Base-by-base conservation (phyloP, 2,888 invertebrate species). In the Acrocera orbiculus region DNA sequence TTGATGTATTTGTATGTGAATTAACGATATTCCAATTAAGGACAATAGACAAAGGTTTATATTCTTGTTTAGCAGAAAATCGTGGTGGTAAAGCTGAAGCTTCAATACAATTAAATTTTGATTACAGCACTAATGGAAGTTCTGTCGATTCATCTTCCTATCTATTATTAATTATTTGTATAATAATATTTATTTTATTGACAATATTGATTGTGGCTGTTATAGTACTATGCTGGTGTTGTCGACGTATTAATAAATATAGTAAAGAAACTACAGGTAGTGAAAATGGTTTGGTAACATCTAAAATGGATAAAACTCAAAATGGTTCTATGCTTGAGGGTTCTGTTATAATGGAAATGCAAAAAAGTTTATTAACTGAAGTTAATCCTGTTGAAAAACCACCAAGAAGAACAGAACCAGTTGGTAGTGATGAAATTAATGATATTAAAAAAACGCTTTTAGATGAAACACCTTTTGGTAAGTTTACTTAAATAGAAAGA, bases 311-410 rank as follows among this genome's bases (percentile, higher is more conserved):
- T 27, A 66, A 66, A 32, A 64, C 70, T 0, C 67, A 73, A 16
- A 75, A 73, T 40, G 73, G 77, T 42, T 74, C 79, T 9, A 66
- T 76, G 46, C 67, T 79, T 38, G 78, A 79, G 52, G 76, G 76
- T 2, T 77, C 79, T 2, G 76, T 78, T 3, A 73, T 76, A 31
- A 73, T 76, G 37, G 85, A 86, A 52, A 81, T 83, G 66, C 82
- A 83, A 52, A 85, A 86, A 56, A 79, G 81, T 41, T 61, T 85
- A 30, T 75, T 86, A 42, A 78, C 80, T 3, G 78, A 82, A 32
- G 80, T 83, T 17, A 83, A 85, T 60, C 83, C 83, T 1, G 77
- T 85, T 13, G 77, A 78, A 37, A 85, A 86, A 50, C 81, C 83
- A 1, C 81, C 82, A 5, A 64, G 83, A 30, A 66, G 81, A 39